These are phyloP conservation scores for Halyomorpha halys DNA, from an alignment of 1,140 invertebrate species.

Conservation along the genomic window DNA sequence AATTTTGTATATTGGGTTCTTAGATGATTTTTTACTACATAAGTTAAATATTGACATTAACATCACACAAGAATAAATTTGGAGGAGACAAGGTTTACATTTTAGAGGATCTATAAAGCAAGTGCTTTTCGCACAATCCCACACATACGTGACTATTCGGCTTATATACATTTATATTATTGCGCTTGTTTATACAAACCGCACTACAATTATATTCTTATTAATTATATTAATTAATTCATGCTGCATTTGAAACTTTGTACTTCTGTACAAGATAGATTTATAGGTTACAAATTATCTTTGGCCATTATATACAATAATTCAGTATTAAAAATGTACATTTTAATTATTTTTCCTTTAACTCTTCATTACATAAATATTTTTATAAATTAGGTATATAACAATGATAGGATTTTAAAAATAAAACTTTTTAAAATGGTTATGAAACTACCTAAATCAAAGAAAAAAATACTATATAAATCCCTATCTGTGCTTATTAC, in stretches of 20 bases:
- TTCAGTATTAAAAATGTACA: slow-evolving; percentile 13
- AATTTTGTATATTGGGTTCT: background rate
- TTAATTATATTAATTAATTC: slow-evolving; percentile 2
- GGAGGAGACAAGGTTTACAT: slow-evolving; percentile 17
- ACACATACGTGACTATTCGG: slow-evolving; percentile 17
- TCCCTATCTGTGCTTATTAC: background rate
- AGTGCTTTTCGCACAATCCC: slow-evolving; percentile 13
- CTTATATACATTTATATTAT: slow-evolving; percentile 17
- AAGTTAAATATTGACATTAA: slow-evolving; percentile 9
- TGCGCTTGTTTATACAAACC: slow-evolving; percentile 10
- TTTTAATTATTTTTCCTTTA: slow-evolving; percentile 4
- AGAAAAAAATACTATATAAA: background rate
- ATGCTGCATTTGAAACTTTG: slow-evolving; percentile 14
- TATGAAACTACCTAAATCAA: background rate
- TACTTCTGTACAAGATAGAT: slow-evolving; percentile 9
- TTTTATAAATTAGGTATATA: slow-evolving; percentile 13
- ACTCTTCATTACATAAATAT: background rate
- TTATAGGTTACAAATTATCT: background rate
- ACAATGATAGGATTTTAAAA: background rate
- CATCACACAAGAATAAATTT: slow-evolving; percentile 17
- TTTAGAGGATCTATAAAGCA: slow-evolving; percentile 17
- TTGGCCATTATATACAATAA: slow-evolving; percentile 18
- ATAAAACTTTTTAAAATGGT: background rate
- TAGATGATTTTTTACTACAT: slow-evolving; percentile 8
- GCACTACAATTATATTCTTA: slow-evolving; percentile 14